Evolutionary conservation across 1,140 invertebrate genomes (phyloP).

Genomic region (Bombus ignitus): DNA sequence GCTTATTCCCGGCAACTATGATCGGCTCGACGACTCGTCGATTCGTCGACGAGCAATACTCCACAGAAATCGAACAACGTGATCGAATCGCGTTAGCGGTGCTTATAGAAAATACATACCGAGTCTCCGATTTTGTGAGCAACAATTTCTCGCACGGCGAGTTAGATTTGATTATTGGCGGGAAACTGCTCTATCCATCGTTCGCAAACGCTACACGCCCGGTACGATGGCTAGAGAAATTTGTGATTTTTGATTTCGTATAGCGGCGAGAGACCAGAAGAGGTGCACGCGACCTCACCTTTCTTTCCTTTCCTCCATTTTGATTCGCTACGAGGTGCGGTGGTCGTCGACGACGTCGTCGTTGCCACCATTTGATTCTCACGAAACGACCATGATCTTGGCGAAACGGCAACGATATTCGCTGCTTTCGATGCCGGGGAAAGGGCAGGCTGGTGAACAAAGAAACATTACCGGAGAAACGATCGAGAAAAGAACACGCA

Average conservation of each 20-base stretch:
- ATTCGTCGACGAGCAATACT: background rate
- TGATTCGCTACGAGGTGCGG: background rate
- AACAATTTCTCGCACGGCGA: slow-evolving; percentile 27
- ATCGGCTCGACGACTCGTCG: slow-evolving; percentile 14
- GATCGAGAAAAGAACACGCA: background rate
- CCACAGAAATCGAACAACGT: background rate
- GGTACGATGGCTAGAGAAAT: background rate
- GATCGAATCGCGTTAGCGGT: slow-evolving; percentile 14
- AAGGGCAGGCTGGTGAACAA: background rate
- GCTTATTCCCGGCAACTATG: slow-evolving; percentile 51
- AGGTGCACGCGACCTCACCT: background rate
- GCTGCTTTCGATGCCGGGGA: slow-evolving; percentile 17
- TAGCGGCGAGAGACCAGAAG: background rate
- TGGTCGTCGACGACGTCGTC: background rate
- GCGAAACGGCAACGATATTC: background rate
- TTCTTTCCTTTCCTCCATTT: background rate
- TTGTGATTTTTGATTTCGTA: background rate
- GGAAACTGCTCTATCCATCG: background rate
- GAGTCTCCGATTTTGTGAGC: slow-evolving; percentile 35
- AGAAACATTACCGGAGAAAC: background rate
- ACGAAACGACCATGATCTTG: background rate
- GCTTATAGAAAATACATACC: slow-evolving; percentile 49
- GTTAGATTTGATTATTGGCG: background rate
- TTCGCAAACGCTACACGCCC: background rate
- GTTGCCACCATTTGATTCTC: background rate